Conservation (phyloP, 2,797 vertebrate species). For the Merluccius polli region DNA sequence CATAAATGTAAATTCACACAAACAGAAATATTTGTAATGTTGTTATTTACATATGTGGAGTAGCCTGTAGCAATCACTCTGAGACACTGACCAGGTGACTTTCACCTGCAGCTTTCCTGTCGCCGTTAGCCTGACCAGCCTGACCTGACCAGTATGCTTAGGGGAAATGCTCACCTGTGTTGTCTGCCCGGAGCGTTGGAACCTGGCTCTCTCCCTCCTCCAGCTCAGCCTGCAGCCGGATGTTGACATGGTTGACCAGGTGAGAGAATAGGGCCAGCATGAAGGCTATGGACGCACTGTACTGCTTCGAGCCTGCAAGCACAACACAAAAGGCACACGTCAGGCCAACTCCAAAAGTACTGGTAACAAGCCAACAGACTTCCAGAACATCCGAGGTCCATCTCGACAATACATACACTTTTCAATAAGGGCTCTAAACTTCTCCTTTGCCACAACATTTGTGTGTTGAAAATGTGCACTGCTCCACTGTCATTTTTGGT, state of each 20-base stretch:
- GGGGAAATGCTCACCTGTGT: conserved; percentile 70
- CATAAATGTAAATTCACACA: too few relatives aligned
- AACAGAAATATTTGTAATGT: neutral
- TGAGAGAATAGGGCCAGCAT: conserved; percentile 96
- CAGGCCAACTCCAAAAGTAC: neutral
- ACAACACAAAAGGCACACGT: neutral
- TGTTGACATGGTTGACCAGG: conserved; percentile 96
- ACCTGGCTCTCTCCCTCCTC: conserved; percentile 88
- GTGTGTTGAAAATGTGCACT: neutral
- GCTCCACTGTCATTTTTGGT: neutral
- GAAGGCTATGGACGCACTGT: conserved; percentile 94
- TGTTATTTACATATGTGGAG: too few relatives aligned
- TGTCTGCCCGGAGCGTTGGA: conserved; percentile 80
- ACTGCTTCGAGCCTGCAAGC: conserved; percentile 88
- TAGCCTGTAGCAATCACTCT: neutral
- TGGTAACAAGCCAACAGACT: neutral
- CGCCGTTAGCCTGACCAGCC: too few relatives aligned
- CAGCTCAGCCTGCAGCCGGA: conserved; percentile 92
- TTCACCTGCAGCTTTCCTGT: neutral
- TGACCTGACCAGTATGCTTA: neutral
- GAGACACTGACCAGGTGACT: neutral
- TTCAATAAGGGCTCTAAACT: too few relatives aligned
- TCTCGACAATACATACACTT: too few relatives aligned
- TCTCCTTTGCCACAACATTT: too few relatives aligned
- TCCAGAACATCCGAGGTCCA: neutral